These are phyloP conservation scores for Penaeus japonicus DNA, from an alignment of 1,140 invertebrate species.

Conservation along the genomic window DNA sequence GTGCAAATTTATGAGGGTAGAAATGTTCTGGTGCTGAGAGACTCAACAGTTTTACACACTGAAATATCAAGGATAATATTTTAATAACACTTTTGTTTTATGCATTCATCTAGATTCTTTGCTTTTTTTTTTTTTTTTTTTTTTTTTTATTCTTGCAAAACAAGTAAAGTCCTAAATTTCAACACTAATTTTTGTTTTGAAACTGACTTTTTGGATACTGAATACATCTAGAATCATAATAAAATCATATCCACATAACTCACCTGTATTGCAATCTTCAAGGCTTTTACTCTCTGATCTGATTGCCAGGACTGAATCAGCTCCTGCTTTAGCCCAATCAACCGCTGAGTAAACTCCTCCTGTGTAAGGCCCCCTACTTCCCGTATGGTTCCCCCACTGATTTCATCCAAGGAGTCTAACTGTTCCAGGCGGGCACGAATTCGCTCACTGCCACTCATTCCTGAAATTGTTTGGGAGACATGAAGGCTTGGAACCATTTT, in stretches of 20 bases:
- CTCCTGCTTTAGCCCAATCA: conserved; percentile 90
- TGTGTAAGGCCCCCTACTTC: conserved; percentile 81
- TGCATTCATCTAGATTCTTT: neutral
- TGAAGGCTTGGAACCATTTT: too few relatives aligned
- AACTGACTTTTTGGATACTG: neutral
- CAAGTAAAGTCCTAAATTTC: neutral
- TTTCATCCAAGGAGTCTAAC: conserved; percentile 93
- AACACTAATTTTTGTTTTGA: neutral
- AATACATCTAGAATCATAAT: neutral
- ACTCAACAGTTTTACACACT: conserved; percentile 91
- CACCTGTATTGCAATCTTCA: conserved; percentile 94
- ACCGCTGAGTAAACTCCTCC: conserved; percentile 87
- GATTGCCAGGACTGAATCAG: conserved; percentile 88
- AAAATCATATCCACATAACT: neutral
- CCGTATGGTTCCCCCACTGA: conserved; percentile 80
- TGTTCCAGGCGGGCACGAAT: conserved; percentile 78
- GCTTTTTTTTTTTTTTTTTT: neutral
- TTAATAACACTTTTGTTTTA: conserved; percentile 26
- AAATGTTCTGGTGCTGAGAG: conserved; percentile 90
- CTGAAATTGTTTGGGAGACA: neutral
- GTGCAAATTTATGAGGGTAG: conserved; percentile 97
- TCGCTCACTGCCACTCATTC: conserved; percentile 43
- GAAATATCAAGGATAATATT: conserved; percentile 61
- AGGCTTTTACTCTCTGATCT: conserved; percentile 92
- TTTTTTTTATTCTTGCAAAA: too few relatives aligned